Percentiles rank a stretch among this genome's conserved stretches.
Evolutionary conservation across 2,113 vertebrate species (phyloP).

Genomic region (Suncus etruscus): DNA sequence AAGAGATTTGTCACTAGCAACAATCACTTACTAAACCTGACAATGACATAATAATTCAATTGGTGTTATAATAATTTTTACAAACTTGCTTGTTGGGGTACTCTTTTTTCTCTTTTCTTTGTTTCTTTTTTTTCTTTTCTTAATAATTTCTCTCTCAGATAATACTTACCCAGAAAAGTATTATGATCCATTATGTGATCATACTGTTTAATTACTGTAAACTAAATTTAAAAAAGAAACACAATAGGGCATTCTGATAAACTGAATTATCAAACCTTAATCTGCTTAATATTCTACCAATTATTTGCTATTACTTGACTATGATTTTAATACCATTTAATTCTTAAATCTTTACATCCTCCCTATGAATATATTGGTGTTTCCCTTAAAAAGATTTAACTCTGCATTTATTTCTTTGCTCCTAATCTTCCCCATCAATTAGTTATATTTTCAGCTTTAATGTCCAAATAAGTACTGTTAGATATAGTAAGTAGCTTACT

Average conservation of each 20-base stretch:
- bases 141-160: no score
- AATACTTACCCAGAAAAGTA: no score
- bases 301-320: slow-evolving; percentile 39
- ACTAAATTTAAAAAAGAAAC: no score
- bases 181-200: no score
- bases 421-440: slow-evolving; percentile 37
- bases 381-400: slow-evolving; percentile 11
- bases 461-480: slow-evolving; percentile 22
- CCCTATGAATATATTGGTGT: neutral
- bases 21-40: no score
- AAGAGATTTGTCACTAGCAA: no score
- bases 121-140: no score
- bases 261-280: slow-evolving; percentile 27
- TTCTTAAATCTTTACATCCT: slow-evolving; percentile 41
- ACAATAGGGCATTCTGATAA: neutral
- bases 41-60: no score
- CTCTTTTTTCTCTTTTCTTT: no score
- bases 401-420: slow-evolving; percentile 40
- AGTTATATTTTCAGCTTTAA: slow-evolving; percentile 27
- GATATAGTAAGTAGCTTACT: slow-evolving; percentile 2
- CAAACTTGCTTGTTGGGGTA: no score
- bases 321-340: slow-evolving; percentile 27
- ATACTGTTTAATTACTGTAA: no score
- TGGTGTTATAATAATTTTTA: no score
- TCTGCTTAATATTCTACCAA: slow-evolving; percentile 37